phyloP scores from a whole-genome alignment of 2,888 invertebrate genomes.

The Myopa tessellatipennis region DNA sequence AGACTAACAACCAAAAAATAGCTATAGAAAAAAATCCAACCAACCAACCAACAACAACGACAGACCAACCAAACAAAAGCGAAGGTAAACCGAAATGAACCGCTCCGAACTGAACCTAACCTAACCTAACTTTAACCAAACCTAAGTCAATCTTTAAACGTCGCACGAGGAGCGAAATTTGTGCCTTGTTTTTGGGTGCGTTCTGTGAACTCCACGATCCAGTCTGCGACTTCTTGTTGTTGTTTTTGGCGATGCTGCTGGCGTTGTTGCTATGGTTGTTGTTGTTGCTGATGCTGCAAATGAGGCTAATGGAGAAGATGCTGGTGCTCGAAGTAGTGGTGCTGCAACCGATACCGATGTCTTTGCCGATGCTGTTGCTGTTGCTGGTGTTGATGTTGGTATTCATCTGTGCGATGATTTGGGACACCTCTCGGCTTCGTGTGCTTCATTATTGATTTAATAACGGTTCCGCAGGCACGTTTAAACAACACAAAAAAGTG shows the following conservation, averaged over 20 bases:
- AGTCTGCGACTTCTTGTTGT: slow-evolving; percentile 18
- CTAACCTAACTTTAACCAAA: slow-evolving; percentile 45
- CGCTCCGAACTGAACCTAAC: slow-evolving; percentile 40
- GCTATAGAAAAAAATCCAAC: slow-evolving; percentile 55
- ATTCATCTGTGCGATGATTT: slow-evolving; percentile 7
- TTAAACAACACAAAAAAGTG: slow-evolving; percentile 51
- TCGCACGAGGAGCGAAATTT: slow-evolving; percentile 27
- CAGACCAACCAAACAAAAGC: not conserved
- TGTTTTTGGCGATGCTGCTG: slow-evolving; percentile 18
- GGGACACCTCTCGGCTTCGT: slow-evolving; percentile 53
- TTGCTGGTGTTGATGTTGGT: slow-evolving; percentile 10
- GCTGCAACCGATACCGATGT: slow-evolving; percentile 1
- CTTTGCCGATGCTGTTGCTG: slow-evolving; percentile 9
- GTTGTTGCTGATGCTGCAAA: slow-evolving; percentile 3
- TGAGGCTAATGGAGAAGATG: slow-evolving; percentile 29
- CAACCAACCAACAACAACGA: slow-evolving; percentile 38
- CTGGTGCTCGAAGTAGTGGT: slow-evolving; percentile 14
- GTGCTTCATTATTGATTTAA: slow-evolving; percentile 65
- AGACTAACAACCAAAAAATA: not conserved
- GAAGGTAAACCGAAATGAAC: slow-evolving; percentile 48
- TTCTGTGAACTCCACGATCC: slow-evolving; percentile 68
- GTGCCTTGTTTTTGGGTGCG: slow-evolving; percentile 68
- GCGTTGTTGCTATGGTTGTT: slow-evolving; percentile 3
- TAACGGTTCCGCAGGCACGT: slow-evolving; percentile 61
- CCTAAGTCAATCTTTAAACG: not conserved